These are phyloP conservation scores for Muraenolepis orangiensis DNA, from an alignment of 2,797 vertebrate genomes.

Conservation along the genomic window DNA sequence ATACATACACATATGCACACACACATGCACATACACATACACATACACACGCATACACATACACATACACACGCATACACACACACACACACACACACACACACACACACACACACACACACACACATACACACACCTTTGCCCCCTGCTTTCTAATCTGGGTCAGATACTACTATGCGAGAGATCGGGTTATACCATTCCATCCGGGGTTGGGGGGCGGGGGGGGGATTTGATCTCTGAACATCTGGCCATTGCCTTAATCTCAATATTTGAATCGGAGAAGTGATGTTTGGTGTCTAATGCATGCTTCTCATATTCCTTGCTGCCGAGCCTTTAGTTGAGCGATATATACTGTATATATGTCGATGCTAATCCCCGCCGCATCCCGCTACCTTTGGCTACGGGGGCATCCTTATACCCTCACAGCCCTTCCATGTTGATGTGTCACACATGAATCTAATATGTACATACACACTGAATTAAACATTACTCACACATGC, in stretches of 20 bases:
- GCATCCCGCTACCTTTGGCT: conserved; percentile 33
- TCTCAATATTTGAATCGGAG: conserved; percentile 73
- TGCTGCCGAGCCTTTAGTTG: conserved; percentile 26
- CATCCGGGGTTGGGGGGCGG: conserved; percentile 29
- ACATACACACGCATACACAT: conserved; percentile 28
- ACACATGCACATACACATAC: conserved; percentile 5
- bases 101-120: conserved; percentile 36
- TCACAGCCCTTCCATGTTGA: conserved; percentile 48
- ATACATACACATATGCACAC: conserved; percentile 8
- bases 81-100: conserved; percentile 27
- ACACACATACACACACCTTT: conserved; percentile 37
- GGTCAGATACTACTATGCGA: conserved; percentile 76
- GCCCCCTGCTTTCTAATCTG: conserved; percentile 71
- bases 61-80: conserved; percentile 41
- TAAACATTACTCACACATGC: conserved; percentile 61
- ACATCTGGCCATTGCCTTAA: conserved; percentile 70
- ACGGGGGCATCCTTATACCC: conserved; percentile 40
- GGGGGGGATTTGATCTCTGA: conserved; percentile 63
- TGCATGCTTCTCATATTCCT: conserved; percentile 46
- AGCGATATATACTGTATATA: no score
- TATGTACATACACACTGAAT: conserved; percentile 68
- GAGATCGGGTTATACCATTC: conserved; percentile 76
- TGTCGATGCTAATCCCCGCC: conserved; percentile 27
- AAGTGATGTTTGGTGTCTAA: conserved; percentile 52
- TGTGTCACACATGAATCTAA: conserved; percentile 65